Conservation (phyloP, 2,797 vertebrate species). For the Schizopygopsis malacanthus region DNA sequence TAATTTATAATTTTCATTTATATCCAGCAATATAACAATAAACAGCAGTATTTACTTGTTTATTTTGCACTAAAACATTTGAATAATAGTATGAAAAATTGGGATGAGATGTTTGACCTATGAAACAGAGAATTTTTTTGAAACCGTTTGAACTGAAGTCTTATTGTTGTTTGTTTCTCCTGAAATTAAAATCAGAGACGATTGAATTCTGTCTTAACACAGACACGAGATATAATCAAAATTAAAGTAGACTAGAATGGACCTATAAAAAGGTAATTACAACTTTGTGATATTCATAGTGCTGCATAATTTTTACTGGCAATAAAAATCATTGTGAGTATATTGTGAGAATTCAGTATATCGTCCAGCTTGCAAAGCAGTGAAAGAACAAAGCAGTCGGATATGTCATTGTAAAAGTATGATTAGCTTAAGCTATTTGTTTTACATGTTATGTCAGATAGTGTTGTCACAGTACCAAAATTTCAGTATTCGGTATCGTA, state of each 20-base stretch:
- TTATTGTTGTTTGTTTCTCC: no score
- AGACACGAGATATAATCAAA: background rate
- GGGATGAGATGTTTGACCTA: background rate
- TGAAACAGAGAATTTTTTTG: background rate
- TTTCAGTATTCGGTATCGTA: no score
- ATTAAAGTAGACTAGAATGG: constrained; percentile 1
- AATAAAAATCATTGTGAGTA: background rate
- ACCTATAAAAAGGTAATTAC: background rate
- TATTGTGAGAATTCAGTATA: background rate
- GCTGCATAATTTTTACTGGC: background rate
- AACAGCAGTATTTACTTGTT: background rate
- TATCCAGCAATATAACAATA: background rate
- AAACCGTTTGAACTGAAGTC: no score
- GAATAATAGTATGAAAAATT: background rate
- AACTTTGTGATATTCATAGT: background rate
- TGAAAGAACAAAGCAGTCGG: background rate
- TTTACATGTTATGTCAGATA: constrained; percentile 1
- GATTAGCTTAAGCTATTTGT: background rate
- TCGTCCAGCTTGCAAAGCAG: background rate
- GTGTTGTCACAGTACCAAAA: no score
- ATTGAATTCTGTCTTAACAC: background rate
- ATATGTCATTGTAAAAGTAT: background rate
- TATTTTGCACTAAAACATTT: background rate
- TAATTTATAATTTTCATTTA: background rate
- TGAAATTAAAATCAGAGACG: background rate